Conservation (phyloP, 2,113 vertebrate genomes). For the Pteruthius melanotis region DNA sequence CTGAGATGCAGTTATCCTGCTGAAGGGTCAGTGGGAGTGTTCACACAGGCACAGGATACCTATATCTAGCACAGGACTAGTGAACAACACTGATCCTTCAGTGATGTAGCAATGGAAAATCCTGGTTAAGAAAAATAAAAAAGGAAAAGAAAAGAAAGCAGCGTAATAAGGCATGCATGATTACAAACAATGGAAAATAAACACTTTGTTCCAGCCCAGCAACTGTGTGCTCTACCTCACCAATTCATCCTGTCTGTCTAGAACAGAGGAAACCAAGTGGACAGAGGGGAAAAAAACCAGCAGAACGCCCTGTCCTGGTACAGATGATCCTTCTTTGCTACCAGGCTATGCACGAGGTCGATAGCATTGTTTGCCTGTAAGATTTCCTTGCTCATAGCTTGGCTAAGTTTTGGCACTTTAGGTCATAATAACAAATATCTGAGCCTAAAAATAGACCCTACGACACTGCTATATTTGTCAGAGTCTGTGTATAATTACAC, state of each 20-base stretch:
- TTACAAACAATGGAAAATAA: constrained; percentile 56
- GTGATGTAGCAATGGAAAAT: background rate
- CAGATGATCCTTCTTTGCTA: constrained; percentile 10
- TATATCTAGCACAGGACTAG: background rate
- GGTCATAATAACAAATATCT: background rate
- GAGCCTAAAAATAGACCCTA: constrained; percentile 10
- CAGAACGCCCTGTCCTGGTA: constrained; percentile 27
- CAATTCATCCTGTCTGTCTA: constrained; percentile 55
- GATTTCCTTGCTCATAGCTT: constrained; percentile 21
- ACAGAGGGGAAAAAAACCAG: background rate
- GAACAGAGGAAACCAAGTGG: constrained; percentile 41
- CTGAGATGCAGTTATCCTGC: background rate
- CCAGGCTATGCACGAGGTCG: background rate
- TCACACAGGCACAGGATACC: background rate
- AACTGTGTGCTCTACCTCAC: constrained; percentile 42
- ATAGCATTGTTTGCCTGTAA: background rate
- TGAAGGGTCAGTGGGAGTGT: background rate
- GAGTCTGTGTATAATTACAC: background rate
- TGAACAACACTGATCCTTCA: background rate
- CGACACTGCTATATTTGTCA: background rate
- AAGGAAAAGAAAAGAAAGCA: background rate
- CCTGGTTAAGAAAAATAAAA: background rate
- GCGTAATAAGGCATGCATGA: background rate
- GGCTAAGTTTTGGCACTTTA: background rate
- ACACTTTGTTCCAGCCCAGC: constrained; percentile 42